Evolutionary conservation across 2,113 vertebrate genomes (phyloP), one percentile per base, ranked within the genome.

Genomic region (Poeciliopsis prolifica): DNA sequence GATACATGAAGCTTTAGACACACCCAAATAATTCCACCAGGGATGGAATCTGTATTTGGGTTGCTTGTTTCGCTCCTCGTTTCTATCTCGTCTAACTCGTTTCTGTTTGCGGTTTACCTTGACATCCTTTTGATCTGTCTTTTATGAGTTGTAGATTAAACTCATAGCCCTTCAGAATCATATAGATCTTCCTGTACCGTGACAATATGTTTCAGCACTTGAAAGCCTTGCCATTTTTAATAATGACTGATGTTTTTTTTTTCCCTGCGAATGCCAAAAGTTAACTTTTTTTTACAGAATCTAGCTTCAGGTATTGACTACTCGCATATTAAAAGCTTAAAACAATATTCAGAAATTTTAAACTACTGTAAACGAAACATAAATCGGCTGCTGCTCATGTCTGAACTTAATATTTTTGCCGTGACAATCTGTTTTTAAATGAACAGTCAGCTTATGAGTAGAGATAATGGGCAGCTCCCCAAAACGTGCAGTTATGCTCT

Each of bases 261-360:
- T 65, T 65, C 40, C 54, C 62, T 10, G 68, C 64, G 88, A 86
- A 84, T 80, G 81, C 86, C 77, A 89, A 28, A 76, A 71, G 64
- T 40, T 77, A 87, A 74, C 42, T 68, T 30, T 66, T 30, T 66
- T 79, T 68, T 70, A 24, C 64, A 58, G 28, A 35, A n/a, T 64
- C 42, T 11, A 5, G 1, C 29, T 31, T 22, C 37, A 33, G n/a
- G 35, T 63, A 62, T 83, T 82, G 74, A 66, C 66, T 51, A 35
- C 73, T 62, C 9, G 2, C 19, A n/a, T 58, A 58, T n/a, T 58
- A 58, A 22, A 58, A n/a, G 24, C 7, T 11, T 58, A n/a, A 11
- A n/a, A 58, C 51, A 58, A 24, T 58, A n/a, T 58, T 58, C 51
- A n/a, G 51, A 58, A n/a, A 58, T 58, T 3, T n/a, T 58, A n/a